Base-by-base conservation (phyloP, 1,140 invertebrate genomes). In the Campoletis sonorensis region DNA sequence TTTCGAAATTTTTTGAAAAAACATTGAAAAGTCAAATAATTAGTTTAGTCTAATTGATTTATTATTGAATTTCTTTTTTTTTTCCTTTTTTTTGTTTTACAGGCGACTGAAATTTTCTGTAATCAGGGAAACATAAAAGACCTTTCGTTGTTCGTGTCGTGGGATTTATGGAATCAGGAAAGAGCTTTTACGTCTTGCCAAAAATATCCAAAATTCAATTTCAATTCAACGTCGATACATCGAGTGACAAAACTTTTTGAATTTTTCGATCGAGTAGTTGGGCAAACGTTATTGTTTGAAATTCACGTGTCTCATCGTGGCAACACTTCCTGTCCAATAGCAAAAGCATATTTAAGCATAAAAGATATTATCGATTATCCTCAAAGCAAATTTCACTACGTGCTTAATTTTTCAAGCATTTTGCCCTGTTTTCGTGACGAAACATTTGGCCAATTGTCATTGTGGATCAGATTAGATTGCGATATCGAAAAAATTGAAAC, bases 331-430 rank as follows among this genome's bases (percentile, higher is more conserved):
- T 87, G 83, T 33, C 45, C 76, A 0, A 70, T 89, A 2, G 89
- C 88, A 10, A 51, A 79, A 8, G 89, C 85, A 2, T 87, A 87
- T 78, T 81, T 90, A 3, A 85, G 83, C 73, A 75, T 90, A 58
- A 85, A 87, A 78, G 86, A 91, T 40, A 89, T 90, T 33, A 45
- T 91, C 11, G 84, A 89, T 79, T 89, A 91, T 85, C 89, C 90
- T 0, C 88, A 90, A 76, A 90, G 89, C 27, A 91, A 91, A 30
- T 45, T 90, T 30, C 87, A 87, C 67, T 91, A 89, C 1, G 80
- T 89, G 1, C 81, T 85, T 0, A 85, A 87, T 3, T 71, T 91
- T 23, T 85, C 86, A 11, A 82, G 88, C 45, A 45, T 80, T 4
- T 54, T 85, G 13, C 51, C 84, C n/a, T 82, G 81, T 40, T 82